Percentiles rank a stretch among this genome's conserved stretches.
Evolutionary conservation across 1,140 invertebrate genomes (phyloP).

Genomic region (Lucilia sericata): DNA sequence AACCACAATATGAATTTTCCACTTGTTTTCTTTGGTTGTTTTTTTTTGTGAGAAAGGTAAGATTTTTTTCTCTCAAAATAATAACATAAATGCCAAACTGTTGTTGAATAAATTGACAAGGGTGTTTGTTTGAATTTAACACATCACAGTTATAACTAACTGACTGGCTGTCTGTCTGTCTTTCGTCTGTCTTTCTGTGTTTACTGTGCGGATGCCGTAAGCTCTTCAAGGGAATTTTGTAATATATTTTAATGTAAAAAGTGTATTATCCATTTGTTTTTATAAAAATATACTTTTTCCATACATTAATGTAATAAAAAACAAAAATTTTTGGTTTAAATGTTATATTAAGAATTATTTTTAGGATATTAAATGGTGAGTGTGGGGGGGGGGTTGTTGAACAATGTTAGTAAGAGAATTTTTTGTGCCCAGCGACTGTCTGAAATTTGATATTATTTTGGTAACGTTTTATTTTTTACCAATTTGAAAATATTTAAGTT

Average conservation of each 20-base stretch:
- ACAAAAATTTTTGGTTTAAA: not conserved
- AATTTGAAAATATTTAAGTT: no score
- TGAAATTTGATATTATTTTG: constrained; percentile 30
- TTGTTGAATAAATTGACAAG: constrained; percentile 25
- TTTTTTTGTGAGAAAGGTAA: not conserved
- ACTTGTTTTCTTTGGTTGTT: not conserved
- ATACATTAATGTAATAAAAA: not conserved
- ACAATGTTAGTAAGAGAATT: constrained; percentile 31
- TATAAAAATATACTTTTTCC: not conserved
- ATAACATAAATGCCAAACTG: constrained; percentile 43
- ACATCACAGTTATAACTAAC: not conserved
- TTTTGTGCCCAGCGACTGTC: constrained; percentile 3
- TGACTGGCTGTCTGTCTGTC: not conserved
- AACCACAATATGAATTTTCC: not conserved
- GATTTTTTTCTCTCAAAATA: not conserved
- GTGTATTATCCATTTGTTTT: not conserved
- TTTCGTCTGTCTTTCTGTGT: constrained; percentile 32
- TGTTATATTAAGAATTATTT: not conserved
- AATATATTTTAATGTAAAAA: not conserved
- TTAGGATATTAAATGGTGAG: not conserved
- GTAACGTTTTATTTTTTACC: not conserved
- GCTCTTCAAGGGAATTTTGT: not conserved
- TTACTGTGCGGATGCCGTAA: not conserved
- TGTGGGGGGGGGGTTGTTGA: not conserved
- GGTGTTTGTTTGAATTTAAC: constrained; percentile 46